Evolutionary conservation across 2,888 invertebrate genomes (phyloP).

Genomic region (Leptinotarsa rubiginosa): DNA sequence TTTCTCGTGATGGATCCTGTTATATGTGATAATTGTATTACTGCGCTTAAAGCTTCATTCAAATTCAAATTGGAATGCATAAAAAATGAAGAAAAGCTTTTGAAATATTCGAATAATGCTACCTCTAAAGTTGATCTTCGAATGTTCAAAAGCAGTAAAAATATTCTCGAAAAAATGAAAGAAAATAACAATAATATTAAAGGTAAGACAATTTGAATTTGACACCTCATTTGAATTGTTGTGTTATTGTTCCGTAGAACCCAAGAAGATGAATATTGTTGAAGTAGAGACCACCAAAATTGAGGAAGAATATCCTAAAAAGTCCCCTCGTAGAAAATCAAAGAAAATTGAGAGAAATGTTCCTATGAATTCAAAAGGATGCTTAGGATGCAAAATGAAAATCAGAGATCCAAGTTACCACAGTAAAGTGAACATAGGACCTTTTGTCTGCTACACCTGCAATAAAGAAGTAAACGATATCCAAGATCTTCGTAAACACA

Average conservation of each 20-base stretch:
- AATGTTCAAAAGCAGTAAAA: slow-evolving; percentile 21
- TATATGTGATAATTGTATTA: slow-evolving; percentile 43
- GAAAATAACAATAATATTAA: slow-evolving; percentile 29
- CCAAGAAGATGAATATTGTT: slow-evolving; percentile 12
- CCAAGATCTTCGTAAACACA: slow-evolving; percentile 34
- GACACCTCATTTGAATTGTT: neutral
- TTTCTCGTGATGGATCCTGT: slow-evolving; percentile 38
- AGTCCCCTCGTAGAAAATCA: neutral
- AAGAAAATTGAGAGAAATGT: neutral
- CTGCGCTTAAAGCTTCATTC: slow-evolving; percentile 39
- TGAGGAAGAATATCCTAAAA: neutral
- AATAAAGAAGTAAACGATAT: slow-evolving; percentile 29
- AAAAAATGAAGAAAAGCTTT: slow-evolving; percentile 36
- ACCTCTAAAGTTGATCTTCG: slow-evolving; percentile 27
- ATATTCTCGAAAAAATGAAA: slow-evolving; percentile 8
- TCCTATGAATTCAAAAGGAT: slow-evolving; percentile 29
- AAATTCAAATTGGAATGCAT: slow-evolving; percentile 48
- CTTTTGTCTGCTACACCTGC: slow-evolving; percentile 37
- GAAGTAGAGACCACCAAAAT: slow-evolving; percentile 5
- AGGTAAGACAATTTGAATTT: slow-evolving; percentile 6
- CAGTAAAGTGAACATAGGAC: slow-evolving; percentile 24
- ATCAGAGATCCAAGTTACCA: slow-evolving; percentile 34
- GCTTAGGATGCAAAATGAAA: slow-evolving; percentile 37
- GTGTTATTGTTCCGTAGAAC: slow-evolving; percentile 23
- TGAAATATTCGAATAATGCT: slow-evolving; percentile 24